Conservation (phyloP, 2,797 vertebrate genomes). For the Chrosomus eos region DNA sequence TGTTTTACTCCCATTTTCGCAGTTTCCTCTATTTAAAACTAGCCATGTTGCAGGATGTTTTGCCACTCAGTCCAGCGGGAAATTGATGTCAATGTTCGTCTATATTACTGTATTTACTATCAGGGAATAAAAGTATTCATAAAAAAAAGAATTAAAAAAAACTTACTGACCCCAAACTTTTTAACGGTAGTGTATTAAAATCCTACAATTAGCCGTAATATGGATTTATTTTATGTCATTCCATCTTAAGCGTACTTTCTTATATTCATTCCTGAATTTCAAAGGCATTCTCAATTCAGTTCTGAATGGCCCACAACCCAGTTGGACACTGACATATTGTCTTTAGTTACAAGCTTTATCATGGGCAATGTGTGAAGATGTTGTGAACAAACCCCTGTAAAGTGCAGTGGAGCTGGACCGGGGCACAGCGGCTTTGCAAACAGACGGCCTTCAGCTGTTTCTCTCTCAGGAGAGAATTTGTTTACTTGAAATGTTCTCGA, state of each 20-base stretch:
- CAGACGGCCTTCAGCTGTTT: conserved; percentile 31
- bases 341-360: conserved; percentile 23
- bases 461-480: conserved; percentile 46
- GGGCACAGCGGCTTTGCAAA: background rate
- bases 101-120: background rate
- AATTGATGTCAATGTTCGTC: background rate
- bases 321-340: conserved; percentile 2
- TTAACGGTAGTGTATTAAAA: background rate
- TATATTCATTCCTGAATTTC: background rate
- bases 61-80: background rate
- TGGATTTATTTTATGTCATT: background rate
- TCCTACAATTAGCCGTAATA: background rate
- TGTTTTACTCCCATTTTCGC: no score
- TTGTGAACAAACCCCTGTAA: conserved; percentile 17
- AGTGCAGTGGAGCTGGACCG: conserved; percentile 11
- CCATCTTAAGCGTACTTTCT: background rate
- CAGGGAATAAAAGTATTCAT: background rate
- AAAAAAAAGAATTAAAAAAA: no score
- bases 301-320: conserved; percentile 14
- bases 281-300: conserved; percentile 4
- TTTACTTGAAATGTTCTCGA: conserved; percentile 45
- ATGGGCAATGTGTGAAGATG: conserved; percentile 17
- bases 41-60: background rate
- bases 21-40: no score
- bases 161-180: background rate